Evolutionary conservation across 2,113 vertebrate species (phyloP).

Genomic region (Crypturellus undulatus): DNA sequence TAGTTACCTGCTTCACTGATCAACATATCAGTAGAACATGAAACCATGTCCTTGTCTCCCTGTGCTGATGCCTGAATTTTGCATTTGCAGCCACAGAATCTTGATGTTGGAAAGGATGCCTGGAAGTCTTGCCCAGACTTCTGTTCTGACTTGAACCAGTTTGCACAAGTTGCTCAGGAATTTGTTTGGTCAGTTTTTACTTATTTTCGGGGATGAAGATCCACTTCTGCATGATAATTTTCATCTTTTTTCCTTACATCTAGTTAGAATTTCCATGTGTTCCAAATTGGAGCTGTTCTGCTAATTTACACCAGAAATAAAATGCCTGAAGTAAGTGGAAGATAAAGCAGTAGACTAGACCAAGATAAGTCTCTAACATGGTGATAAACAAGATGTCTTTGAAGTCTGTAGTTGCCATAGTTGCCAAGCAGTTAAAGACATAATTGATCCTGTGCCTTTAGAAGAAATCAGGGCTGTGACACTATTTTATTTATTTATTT

Average conservation of each 20-base stretch:
- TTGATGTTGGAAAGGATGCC: not conserved
- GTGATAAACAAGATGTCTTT: not conserved
- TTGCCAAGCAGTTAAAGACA: not conserved
- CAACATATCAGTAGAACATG: not conserved
- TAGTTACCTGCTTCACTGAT: not conserved
- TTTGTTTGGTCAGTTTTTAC: not conserved
- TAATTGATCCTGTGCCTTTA: not conserved
- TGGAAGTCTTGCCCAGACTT: not conserved
- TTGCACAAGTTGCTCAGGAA: not conserved
- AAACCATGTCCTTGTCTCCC: not conserved
- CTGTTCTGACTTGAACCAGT: not conserved
- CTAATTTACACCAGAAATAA: not conserved
- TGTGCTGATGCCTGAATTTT: not conserved
- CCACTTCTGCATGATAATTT: not conserved
- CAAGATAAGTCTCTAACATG: not conserved
- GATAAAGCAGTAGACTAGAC: not conserved
- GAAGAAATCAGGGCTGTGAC: not conserved
- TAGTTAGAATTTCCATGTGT: not conserved
- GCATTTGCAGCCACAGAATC: not conserved
- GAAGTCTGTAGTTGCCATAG: not conserved
- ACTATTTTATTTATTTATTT: not conserved
- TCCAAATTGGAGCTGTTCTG: not conserved
- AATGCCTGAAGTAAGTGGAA: not conserved
- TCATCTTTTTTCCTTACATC: not conserved
- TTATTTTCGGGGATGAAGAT: not conserved